These are phyloP conservation scores for Polypterus bichir DNA, from an alignment of 2,113 vertebrate species.

Conservation along the genomic window DNA sequence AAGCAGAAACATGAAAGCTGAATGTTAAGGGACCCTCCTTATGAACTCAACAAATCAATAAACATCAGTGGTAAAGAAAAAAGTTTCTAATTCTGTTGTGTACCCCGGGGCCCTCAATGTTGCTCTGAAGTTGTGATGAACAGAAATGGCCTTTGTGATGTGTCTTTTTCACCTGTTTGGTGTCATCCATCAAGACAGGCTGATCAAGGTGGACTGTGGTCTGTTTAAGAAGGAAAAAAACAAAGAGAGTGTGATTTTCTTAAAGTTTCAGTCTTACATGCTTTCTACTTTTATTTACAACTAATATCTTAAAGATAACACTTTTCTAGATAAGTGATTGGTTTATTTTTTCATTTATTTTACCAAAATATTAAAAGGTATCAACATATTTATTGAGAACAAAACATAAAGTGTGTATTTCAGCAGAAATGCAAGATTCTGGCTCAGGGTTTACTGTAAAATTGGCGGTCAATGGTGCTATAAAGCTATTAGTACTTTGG, in stretches of 20 bases:
- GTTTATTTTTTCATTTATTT: no score
- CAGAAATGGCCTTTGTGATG: slow-evolving; percentile 38
- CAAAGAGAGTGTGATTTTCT: neutral
- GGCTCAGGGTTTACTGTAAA: no score
- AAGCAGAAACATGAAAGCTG: slow-evolving; percentile 86
- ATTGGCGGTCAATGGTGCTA: no score
- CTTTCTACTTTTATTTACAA: no score
- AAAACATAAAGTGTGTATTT: no score
- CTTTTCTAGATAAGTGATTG: no score
- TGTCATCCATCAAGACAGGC: slow-evolving; percentile 35
- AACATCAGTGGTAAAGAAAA: slow-evolving; percentile 63
- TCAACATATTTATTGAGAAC: no score
- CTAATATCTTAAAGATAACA: no score
- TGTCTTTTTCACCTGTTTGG: slow-evolving; percentile 43
- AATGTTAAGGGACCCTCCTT: slow-evolving; percentile 78
- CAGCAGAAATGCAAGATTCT: no score
- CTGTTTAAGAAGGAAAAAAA: neutral
- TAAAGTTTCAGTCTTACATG: no score
- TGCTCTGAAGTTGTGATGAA: slow-evolving; percentile 37
- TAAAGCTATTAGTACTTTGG: no score
- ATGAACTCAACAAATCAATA: slow-evolving; percentile 89
- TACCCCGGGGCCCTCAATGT: slow-evolving; percentile 38
- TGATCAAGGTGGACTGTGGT: slow-evolving; percentile 40
- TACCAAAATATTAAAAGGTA: no score
- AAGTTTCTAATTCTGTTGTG: slow-evolving; percentile 49